Evolutionary conservation across 92 coral and sea anemone species (phyloP), one percentile per base, ranked within the genome.

Genomic region (Ricordea florida): DNA sequence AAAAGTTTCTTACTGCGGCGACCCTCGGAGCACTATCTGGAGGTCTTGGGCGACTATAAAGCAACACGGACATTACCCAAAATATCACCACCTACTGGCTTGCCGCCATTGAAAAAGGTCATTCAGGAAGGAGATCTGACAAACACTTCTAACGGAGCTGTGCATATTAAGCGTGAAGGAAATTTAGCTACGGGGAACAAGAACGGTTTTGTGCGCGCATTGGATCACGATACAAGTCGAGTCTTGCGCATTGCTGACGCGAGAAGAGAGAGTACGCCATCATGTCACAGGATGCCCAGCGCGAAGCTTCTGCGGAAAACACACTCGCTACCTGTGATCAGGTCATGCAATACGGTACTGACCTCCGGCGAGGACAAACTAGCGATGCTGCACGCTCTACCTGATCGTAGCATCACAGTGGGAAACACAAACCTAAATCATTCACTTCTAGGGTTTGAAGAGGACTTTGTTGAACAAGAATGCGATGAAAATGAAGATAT

Each of bases 11-110:
- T 41, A 15, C 30, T 22, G 1, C 42, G 80, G 24, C 16, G 80
- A 33, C 80, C 80, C 32, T 73, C 80, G 5, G 80, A 73, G 8
- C 80, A 73, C 59, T 73, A 57, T 25, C 70, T 73, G 24, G 80
- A 73, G 15, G 80, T 73, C 7, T 11, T 73, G 31, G 79, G 26
- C 7, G 57, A 46, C 23, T 27, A 73, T 14, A 58, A 60, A 32
- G 10, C 5, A 25, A 29, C 16, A 1, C 26, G 32, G 17, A 24
- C 59, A 1, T 34, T 59, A 9, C 71, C 70, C 32, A 73, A 73
- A 22, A 36, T 43, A 3, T n/a, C 6, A 29, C 42, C 65, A 22
- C 32, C 69, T 1, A 41, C 57, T 2, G 47, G 58, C 14, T 27
- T 61, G 16, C 80, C 80, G 28, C 70, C 70, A 22, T 33, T 61